Conservation (phyloP, 2,113 vertebrate species). For the Trematocara stigmaticum region DNA sequence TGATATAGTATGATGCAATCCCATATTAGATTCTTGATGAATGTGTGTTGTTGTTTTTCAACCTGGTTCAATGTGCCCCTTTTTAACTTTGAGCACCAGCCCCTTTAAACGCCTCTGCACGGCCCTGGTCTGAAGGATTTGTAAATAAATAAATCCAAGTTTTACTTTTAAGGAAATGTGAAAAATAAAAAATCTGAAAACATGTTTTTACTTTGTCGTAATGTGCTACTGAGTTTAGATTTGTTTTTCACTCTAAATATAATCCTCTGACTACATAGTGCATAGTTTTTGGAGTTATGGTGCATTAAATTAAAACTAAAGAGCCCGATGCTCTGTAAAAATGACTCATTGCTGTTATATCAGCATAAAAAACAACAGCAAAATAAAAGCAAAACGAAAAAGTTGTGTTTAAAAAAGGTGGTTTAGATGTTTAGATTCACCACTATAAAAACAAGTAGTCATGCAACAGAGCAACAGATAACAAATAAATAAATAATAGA, state of each 20-base stretch:
- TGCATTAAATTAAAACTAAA: background rate
- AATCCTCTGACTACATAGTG: background rate
- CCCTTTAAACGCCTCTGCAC: too few species aligned
- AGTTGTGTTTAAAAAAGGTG: background rate
- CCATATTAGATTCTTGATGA: too few species aligned
- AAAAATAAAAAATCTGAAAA: background rate
- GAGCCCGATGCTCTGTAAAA: background rate
- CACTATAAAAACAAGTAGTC: background rate
- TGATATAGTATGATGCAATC: too few species aligned
- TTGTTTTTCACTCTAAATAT: background rate
- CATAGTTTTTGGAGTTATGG: background rate
- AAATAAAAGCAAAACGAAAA: background rate
- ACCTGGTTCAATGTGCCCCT: too few species aligned
- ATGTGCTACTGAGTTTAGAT: background rate
- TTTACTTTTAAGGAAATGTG: background rate
- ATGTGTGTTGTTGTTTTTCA: too few species aligned
- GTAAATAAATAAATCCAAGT: background rate
- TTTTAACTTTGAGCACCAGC: too few species aligned
- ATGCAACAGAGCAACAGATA: background rate
- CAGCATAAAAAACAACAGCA: background rate
- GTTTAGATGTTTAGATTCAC: background rate
- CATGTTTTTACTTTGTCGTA: background rate
- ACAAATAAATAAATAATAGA: background rate
- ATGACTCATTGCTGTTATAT: background rate
- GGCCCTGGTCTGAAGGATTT: background rate